phyloP scores from a whole-genome alignment of 1,140 invertebrate genomes.

The Drosophila trapezifrons region DNA sequence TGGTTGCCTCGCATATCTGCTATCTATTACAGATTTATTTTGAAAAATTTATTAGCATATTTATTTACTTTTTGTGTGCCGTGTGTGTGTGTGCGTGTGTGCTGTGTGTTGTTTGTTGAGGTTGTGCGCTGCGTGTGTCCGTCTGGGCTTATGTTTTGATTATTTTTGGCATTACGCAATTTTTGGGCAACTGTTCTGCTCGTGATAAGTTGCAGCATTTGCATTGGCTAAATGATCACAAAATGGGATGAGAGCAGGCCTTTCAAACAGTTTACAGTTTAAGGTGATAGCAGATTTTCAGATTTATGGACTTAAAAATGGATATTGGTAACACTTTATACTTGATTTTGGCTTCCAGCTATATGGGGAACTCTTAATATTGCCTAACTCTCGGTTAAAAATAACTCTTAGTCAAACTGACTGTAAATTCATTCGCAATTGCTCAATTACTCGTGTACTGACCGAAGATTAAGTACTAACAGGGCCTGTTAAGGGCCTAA shows the following conservation, averaged over 20 bases:
- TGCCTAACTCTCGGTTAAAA: neutral
- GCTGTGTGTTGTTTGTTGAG: slow-evolving; percentile 31
- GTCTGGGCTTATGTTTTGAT: slow-evolving; percentile 64
- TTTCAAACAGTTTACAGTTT: neutral
- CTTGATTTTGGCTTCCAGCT: too few species aligned
- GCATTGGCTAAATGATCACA: slow-evolving; percentile 38
- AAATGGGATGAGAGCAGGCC: slow-evolving; percentile 12
- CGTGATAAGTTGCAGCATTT: slow-evolving; percentile 51
- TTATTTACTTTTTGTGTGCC: slow-evolving; percentile 71
- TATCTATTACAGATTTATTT: slow-evolving; percentile 81
- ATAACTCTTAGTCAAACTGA: neutral
- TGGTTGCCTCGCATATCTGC: slow-evolving; percentile 73
- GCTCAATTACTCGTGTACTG: neutral
- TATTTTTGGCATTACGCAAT: slow-evolving; percentile 77
- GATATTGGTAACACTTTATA: too few species aligned
- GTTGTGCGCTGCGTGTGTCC: slow-evolving; percentile 16
- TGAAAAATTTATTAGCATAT: slow-evolving; percentile 82
- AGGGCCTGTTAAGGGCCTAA: too few species aligned
- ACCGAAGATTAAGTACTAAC: too few species aligned
- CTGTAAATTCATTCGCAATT: neutral
- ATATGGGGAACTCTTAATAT: too few species aligned
- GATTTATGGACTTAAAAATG: neutral
- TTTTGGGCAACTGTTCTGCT: slow-evolving; percentile 45
- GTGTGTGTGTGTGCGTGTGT: slow-evolving; percentile 30
- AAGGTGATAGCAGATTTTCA: neutral